A percentile compares a stretch with the other conserved stretches of the same genome.
These are phyloP conservation scores for Noctua pronuba DNA, from an alignment of 2,888 invertebrate species.

Conservation along the genomic window DNA sequence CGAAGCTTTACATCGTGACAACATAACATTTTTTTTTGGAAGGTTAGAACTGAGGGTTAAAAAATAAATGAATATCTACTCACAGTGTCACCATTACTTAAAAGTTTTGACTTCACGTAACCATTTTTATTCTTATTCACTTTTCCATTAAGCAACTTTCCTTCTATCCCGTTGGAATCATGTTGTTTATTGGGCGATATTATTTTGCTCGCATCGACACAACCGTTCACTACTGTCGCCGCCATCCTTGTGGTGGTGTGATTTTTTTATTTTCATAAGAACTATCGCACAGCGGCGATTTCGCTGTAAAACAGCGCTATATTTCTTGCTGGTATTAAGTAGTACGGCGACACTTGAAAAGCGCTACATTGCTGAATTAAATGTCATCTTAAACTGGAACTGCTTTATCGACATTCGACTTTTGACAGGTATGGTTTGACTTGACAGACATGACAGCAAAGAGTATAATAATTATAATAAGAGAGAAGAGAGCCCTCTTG, in stretches of 20 bases:
- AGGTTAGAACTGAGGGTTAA: slow-evolving; percentile 65
- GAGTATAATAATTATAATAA: no score
- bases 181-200: slow-evolving; percentile 65
- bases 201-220: slow-evolving; percentile 67
- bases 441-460: slow-evolving; percentile 12
- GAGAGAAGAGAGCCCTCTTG: no score
- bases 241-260: slow-evolving; percentile 77
- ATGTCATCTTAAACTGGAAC: neutral
- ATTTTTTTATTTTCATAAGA: neutral
- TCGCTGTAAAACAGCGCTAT: slow-evolving; percentile 20
- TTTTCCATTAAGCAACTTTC: slow-evolving; percentile 77
- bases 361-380: slow-evolving; percentile 7
- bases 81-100: slow-evolving; percentile 78
- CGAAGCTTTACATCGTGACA: slow-evolving; percentile 11
- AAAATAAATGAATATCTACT: slow-evolving; percentile 76
- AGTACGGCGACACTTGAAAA: neutral
- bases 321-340: neutral
- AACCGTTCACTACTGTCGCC: slow-evolving; percentile 71
- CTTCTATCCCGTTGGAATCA: slow-evolving; percentile 73
- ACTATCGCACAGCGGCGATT: slow-evolving; percentile 21
- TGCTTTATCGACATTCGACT: slow-evolving; percentile 51
- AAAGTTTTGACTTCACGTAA: slow-evolving; percentile 71
- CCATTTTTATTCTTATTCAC: slow-evolving; percentile 78
- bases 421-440: neutral
- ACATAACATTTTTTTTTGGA: slow-evolving; percentile 10